A percentile compares a stretch with the other conserved stretches of the same genome.
phyloP scores from a whole-genome alignment of 2,113 vertebrate species.

The Laticauda laticaudata region DNA sequence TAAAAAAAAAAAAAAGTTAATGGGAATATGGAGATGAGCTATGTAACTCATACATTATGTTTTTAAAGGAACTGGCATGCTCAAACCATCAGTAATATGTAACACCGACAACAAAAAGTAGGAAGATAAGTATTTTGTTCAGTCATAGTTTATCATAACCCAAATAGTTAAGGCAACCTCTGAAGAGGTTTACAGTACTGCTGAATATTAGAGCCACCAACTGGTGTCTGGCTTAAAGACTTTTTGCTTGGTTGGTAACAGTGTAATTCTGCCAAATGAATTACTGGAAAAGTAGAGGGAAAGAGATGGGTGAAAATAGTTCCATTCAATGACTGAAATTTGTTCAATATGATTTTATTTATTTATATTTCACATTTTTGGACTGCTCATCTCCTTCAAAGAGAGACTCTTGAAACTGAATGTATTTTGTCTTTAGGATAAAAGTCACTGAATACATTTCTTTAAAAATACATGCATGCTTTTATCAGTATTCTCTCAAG shows the following conservation, averaged over 20 bases:
- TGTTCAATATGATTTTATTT: conserved; percentile 40
- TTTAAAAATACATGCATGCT: conserved; percentile 52
- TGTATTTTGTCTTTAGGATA: conserved; percentile 24
- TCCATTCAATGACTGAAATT: conserved; percentile 49
- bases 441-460: conserved; percentile 36
- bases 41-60: neutral
- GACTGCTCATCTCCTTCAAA: neutral
- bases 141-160: neutral
- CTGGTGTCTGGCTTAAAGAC: conserved; percentile 5
- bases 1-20: neutral
- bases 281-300: conserved; percentile 56
- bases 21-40: neutral
- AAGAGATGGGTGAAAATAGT: neutral
- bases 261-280: conserved; percentile 52
- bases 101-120: neutral
- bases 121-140: neutral
- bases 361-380: neutral
- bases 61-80: neutral
- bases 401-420: conserved; percentile 25
- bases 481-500: conserved; percentile 33
- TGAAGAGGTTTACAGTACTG: neutral
- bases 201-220: neutral
- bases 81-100: neutral
- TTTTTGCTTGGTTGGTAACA: conserved; percentile 45
- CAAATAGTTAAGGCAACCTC: neutral